Evolutionary conservation across 2,797 vertebrate genomes (phyloP), one percentile per base, ranked within the genome.

Genomic region (Tenualosa thibaudeaui): DNA sequence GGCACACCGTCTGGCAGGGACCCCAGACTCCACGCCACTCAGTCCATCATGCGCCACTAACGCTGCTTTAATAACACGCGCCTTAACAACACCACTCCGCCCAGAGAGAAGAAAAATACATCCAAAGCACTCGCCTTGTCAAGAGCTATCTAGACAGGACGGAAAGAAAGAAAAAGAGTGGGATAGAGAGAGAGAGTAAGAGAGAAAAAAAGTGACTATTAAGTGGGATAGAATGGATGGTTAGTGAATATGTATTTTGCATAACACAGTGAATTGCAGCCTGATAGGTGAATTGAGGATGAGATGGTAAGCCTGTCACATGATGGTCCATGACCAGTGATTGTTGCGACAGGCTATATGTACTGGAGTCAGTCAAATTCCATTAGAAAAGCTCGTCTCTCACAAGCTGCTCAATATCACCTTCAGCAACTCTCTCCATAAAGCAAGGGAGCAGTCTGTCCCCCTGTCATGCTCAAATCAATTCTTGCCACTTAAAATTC

Each of bases 391-490:
- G 68, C 68, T 75, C 13, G 40, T 75, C 31, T 75, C 68, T 31
- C 68, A 43, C 3, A 1, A 26, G 12, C 31, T 31, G 68, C 68
- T 75, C 68, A 43, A 75, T 40, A 75, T 75, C 68, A 75, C 68
- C 68, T 75, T 40, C 31, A 75, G 68, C 37, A 31, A 13, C 68
- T 75, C 68, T 75, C 68, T 40, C 68, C 68, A 75, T 75, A 75
- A 40, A 71, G 65, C 65, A 13, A 71, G 13, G 3, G 9, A 37
- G 31, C 31, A 10, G 43, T n/a, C 46, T 19, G 43, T n/a, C 46
- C 60, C 13, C 19, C 37, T 81, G 84, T 81, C 43, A 84, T 81
- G 68, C 85, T 49, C 17, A 81, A 87, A 85, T 87, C 75, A 85
- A 71, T 81, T 56, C 68, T 75, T 17, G 31, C 68, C 71, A 87